Base-by-base conservation (phyloP, 2,888 invertebrate species). In the Nomada fabriciana region DNA sequence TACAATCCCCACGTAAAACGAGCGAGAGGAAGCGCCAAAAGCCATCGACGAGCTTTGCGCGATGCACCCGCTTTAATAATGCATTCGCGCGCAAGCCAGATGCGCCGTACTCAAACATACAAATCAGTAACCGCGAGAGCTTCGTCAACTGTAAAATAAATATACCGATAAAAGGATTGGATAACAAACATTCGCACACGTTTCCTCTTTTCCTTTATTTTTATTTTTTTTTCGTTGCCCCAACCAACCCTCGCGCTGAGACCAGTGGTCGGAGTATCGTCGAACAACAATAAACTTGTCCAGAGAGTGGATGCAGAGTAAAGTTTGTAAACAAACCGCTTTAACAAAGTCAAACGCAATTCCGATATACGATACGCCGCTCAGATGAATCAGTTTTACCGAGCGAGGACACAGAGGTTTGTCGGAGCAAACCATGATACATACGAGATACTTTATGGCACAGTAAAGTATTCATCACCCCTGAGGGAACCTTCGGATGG, bases 311-410 rank as follows among this genome's bases (percentile, higher is more conserved):
- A 36, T 23, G 60, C 47, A 60, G 59, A 64, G 53, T 5, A 47
- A 74, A 55, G 69, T 80, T 81, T 42, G 55, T 43, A 23, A 57
- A 67, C 70, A 80, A 71, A 71, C 36, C 67, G 70, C 47, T 82
- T 63, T 52, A 67, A 75, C 61, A 72, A 50, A 52, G 47, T 71
- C 47, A 55, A 75, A 76, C 47, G 36, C 11, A 25, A 72, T 59
- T 15, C 36, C 50, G 69, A 80, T 73, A 80, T 74, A 76, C 68
- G 72, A 53, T 69, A 25, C 42, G 52, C 29, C 29, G 11, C 55
- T 18, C 23, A 72, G 69, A 69, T 68, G 76, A 73, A 82, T 82
- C 81, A 71, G 65, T 63, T 47, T 67, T 67, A 82, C 71, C 81
- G 75, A 70, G 70, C 60, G 29, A 5, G 42, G 25, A 63, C 57